A percentile compares a stretch with the other conserved stretches of the same genome.
These are phyloP conservation scores for Girardia tigrina DNA, from an alignment of 2,888 invertebrate genomes.

Conservation along the genomic window DNA sequence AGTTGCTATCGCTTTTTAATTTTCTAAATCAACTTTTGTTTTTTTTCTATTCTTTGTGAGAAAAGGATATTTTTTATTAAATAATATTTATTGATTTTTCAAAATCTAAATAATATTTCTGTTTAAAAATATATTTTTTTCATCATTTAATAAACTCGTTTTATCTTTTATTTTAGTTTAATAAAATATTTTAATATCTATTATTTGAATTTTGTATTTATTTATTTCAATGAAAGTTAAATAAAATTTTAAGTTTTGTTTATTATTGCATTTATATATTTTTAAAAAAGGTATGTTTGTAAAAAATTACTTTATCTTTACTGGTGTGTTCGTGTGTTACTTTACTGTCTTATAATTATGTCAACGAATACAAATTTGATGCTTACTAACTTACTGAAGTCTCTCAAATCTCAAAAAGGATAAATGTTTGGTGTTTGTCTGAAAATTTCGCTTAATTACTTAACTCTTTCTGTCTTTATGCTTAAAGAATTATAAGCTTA, in stretches of 20 bases:
- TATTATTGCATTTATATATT: background rate
- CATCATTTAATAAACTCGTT: too few relatives aligned
- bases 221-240: background rate
- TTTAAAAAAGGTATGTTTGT: slow-evolving; percentile 23
- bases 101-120: too few relatives aligned
- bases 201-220: too few relatives aligned
- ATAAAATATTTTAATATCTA: too few relatives aligned
- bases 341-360: slow-evolving; percentile 23
- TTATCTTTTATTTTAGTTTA: too few relatives aligned
- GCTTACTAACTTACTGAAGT: slow-evolving; percentile 14
- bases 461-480: slow-evolving; percentile 20
- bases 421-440: slow-evolving; percentile 23
- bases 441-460: slow-evolving; percentile 16
- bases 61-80: too few relatives aligned
- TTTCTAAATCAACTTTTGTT: too few relatives aligned
- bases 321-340: slow-evolving; percentile 1
- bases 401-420: slow-evolving; percentile 23
- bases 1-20: too few relatives aligned
- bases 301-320: slow-evolving; percentile 1
- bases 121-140: too few relatives aligned
- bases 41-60: too few relatives aligned
- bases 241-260: background rate
- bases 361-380: slow-evolving; percentile 15
- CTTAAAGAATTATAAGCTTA: background rate
- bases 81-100: too few relatives aligned